Evolutionary conservation across 2,797 vertebrate species (phyloP), one percentile per base, ranked within the genome.

Genomic region (Phalanger gymnotis): DNA sequence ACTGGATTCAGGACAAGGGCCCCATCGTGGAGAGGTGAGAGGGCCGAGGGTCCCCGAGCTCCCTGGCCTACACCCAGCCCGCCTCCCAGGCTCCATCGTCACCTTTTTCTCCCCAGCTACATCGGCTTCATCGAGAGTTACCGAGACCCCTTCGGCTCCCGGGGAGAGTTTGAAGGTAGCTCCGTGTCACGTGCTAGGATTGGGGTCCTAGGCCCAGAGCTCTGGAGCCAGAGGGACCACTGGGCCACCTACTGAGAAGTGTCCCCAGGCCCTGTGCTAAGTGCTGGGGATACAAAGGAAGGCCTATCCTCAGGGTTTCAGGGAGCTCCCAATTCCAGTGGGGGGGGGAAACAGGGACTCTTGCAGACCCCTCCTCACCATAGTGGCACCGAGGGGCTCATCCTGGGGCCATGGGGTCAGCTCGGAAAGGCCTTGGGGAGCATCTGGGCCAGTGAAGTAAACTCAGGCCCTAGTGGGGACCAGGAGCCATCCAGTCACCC

Each of bases 61-160:
- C 5, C 1, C 0, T 22, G 4, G 0, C 40, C 56, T 34, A n/a
- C 61, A 90, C 40, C 7, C 34, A 56, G 0, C 0, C 66, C 54
- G 53, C 56, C 91, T 22, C 96, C 90, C 56, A 11, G 31, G 53
- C 34, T 25, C 27, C 51, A 54, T 40, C 34, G 2, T 1, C 14
- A 9, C 52, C 12, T 12, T 34, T 96, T 58, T 96, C 91, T 94
- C 16, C 93, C 51, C 95, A 99, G 99, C 98, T 99, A 99, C 97
- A 99, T 99, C 90, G 99, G 99, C 30, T 99, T 99, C 97, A 99
- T 99, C 51, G 99, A 99, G 98, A 99, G 99, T 98, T 99, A 99
- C 98, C 99, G 99, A 94, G 99, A 99, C 97, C 99, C 99, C 0
- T 99, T 99, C 95, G 99, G 99, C 95, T 99, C 99, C 98, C 99